Base-by-base conservation (phyloP, 2,797 vertebrate genomes). In the Enteromius argenteus region DNA sequence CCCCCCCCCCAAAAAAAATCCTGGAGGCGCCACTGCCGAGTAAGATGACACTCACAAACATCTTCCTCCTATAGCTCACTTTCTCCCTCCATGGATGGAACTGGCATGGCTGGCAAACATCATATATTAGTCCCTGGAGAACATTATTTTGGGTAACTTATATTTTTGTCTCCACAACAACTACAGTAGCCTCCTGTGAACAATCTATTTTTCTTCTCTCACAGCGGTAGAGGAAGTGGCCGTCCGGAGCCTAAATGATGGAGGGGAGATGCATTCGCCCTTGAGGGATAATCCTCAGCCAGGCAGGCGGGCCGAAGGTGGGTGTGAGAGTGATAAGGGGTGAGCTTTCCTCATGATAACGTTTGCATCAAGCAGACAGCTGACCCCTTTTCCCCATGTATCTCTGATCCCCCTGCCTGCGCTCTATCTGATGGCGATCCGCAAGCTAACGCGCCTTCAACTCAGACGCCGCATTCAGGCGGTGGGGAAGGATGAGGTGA, bases 201-300 rank as follows among this genome's bases (percentile, higher is more conserved):
- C 69, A 11, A 72, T 39, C 32, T 39, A 76, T 35, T 39, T 21
- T 60, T 75, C 51, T 17, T 60, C 4, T 75, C 73, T 56, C 73
- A 8, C 73, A 56, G 21, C 6, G 8, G 44, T 67, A 73, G 88
- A 92, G 93, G 94, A 93, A 91, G 90, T 30, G 86, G 88, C 90
- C 89, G 86, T 90, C 91, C 89, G 92, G 93, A 93, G 90, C 89
- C 88, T 90, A 88, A 93, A 92, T 93, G 93, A 96, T 94, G 93
- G 93, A 93, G 93, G 91, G 91, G 87, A 92, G 91, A 92, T 92
- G 92, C 92, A 93, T 95, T 94, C 88, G 89, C 91, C 94, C 94
- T 95, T 93, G 93, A 92, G 93, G 92, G 93, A 94, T 95, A 94
- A 95, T 94, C 93, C 93, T 90, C 90, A 91, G 89, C 90, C 86